Evolutionary conservation across 1,140 invertebrate species (phyloP).

Genomic region (Anadara kagoshimensis): DNA sequence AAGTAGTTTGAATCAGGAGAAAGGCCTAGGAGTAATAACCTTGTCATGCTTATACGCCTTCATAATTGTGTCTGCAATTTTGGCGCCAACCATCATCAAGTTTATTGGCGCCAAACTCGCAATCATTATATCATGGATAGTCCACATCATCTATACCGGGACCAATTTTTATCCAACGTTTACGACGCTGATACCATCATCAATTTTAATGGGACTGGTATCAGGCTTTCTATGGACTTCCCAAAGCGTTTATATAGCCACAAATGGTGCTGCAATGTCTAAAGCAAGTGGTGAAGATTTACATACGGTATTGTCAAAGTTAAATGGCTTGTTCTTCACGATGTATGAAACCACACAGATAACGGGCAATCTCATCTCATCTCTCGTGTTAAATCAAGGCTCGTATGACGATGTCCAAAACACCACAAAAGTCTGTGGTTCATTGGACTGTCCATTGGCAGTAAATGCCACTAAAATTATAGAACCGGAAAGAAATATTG

Average conservation of each 20-base stretch:
- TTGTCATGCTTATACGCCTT: constrained; percentile 42
- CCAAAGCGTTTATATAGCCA: constrained; percentile 57
- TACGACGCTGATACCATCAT: constrained; percentile 39
- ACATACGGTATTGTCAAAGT: constrained; percentile 31
- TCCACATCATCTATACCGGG: constrained; percentile 20
- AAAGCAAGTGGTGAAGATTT: constrained; percentile 5
- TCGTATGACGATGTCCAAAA: not conserved
- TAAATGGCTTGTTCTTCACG: constrained; percentile 54
- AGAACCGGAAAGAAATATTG: constrained; percentile 33
- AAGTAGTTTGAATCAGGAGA: constrained; percentile 63
- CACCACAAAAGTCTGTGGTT: constrained; percentile 17
- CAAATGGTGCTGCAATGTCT: constrained; percentile 28
- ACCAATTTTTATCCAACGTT: constrained; percentile 44
- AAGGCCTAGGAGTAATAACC: constrained; percentile 42
- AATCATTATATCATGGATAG: constrained; percentile 34
- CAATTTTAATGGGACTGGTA: constrained; percentile 32
- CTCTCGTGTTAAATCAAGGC: constrained; percentile 24
- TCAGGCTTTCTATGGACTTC: constrained; percentile 47
- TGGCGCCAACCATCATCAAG: constrained; percentile 49
- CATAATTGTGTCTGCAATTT: constrained; percentile 37
- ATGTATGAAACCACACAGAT: constrained; percentile 49
- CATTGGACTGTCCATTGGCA: constrained; percentile 16
- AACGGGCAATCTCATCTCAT: constrained; percentile 43
- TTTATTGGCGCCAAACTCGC: constrained; percentile 50
- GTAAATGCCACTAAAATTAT: constrained; percentile 37